phyloP scores from a whole-genome alignment of 2,113 vertebrate species.

The Girardinichthys multiradiatus region DNA sequence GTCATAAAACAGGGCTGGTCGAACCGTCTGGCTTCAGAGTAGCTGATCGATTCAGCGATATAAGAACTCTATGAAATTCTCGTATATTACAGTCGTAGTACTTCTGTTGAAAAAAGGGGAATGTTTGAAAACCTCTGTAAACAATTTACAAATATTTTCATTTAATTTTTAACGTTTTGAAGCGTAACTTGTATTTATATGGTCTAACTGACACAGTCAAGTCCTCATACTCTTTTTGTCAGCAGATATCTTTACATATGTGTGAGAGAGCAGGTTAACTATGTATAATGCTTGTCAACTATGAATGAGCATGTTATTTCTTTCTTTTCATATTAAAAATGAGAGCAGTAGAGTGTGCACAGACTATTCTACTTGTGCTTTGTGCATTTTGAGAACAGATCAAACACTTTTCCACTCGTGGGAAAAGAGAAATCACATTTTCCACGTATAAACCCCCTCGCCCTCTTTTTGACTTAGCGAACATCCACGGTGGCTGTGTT shows the following conservation, averaged over 20 bases:
- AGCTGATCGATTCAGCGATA: too few relatives aligned
- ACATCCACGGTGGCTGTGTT: slow-evolving; percentile 87
- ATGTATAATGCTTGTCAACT: not conserved
- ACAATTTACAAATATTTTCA: too few relatives aligned
- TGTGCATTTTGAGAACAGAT: not conserved
- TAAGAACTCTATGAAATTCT: too few relatives aligned
- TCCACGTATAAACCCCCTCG: not conserved
- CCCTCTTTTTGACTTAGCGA: slow-evolving; percentile 75
- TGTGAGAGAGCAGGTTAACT: not conserved
- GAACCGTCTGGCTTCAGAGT: not conserved
- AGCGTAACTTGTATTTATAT: not conserved
- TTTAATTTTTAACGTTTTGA: not conserved
- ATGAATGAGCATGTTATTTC: not conserved
- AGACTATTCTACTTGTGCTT: not conserved
- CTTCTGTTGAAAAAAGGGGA: too few relatives aligned
- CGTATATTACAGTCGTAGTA: too few relatives aligned
- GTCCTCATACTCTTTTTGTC: not conserved
- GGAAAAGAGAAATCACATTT: not conserved
- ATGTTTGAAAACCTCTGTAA: too few relatives aligned
- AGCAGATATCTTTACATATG: not conserved
- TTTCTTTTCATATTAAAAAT: not conserved
- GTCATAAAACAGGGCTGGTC: not conserved
- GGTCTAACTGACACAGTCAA: not conserved
- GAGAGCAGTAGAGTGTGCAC: not conserved
- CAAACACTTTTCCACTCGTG: not conserved